phyloP scores from a whole-genome alignment of 2,113 vertebrate species.

The Pampusana beccarii region DNA sequence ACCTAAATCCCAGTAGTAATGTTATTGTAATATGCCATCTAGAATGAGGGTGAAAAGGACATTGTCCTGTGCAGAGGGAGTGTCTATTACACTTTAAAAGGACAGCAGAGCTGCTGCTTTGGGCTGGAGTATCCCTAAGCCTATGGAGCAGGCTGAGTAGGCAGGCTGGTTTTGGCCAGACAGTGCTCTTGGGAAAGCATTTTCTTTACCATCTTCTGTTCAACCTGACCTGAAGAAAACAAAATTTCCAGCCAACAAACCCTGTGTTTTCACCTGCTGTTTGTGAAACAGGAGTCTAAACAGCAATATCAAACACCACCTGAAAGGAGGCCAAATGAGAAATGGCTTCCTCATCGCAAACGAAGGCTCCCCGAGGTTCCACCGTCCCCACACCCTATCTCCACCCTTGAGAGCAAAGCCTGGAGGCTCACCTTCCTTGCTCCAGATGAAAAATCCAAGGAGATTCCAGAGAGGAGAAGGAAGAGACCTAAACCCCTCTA shows the following conservation, averaged over 20 bases:
- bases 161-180: background rate
- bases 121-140: background rate
- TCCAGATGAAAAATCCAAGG: conserved; percentile 41
- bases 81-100: background rate
- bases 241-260: background rate
- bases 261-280: conserved; percentile 63
- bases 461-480: conserved; percentile 24
- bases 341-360: conserved; percentile 30
- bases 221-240: background rate
- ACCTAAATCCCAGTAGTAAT: background rate
- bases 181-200: background rate
- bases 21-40: background rate
- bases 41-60: background rate
- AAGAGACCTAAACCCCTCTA: conserved; percentile 35
- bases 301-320: conserved; percentile 44
- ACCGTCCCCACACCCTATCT: conserved; percentile 1
- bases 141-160: background rate
- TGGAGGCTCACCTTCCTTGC: conserved; percentile 45
- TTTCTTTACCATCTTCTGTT: background rate
- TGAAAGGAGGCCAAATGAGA: conserved; percentile 61
- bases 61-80: background rate
- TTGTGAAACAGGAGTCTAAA: conserved; percentile 56
- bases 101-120: background rate
- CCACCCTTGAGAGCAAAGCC: conserved; percentile 29
- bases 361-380: conserved; percentile 35